These are phyloP conservation scores for Crotalus horridus DNA, from an alignment of 2,113 vertebrate species.

Conservation along the genomic window DNA sequence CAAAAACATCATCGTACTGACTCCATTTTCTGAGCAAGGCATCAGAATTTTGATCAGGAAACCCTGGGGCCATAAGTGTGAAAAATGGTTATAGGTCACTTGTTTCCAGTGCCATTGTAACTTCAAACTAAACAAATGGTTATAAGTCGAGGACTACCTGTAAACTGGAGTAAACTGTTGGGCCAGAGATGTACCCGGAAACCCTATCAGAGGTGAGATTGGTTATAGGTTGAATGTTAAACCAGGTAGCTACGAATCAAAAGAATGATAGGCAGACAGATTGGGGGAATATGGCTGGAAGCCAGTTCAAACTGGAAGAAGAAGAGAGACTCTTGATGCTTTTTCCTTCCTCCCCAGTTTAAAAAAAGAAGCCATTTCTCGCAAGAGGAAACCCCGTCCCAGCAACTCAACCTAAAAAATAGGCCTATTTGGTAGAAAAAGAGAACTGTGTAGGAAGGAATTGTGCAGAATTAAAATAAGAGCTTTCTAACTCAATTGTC, in stretches of 20 bases:
- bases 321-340: neutral
- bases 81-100: neutral
- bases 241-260: neutral
- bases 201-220: neutral
- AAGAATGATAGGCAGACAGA: neutral
- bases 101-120: neutral
- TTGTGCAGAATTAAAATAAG: neutral
- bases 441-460: neutral
- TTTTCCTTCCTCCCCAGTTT: neutral
- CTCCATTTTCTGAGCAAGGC: too few relatives aligned
- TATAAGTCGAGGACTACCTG: neutral
- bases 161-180: neutral
- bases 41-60: too few relatives aligned
- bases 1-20: too few relatives aligned
- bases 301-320: neutral
- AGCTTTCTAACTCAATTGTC: neutral
- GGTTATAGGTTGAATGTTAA: neutral
- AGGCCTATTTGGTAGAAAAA: neutral
- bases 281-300: neutral
- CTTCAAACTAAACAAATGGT: too few relatives aligned
- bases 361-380: neutral
- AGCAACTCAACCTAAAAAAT: neutral
- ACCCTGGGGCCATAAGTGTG: too few relatives aligned
- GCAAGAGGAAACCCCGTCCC: neutral
- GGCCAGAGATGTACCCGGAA: neutral